Conservation (phyloP, 2,888 invertebrate genomes). For the Itoplectis maculator region DNA sequence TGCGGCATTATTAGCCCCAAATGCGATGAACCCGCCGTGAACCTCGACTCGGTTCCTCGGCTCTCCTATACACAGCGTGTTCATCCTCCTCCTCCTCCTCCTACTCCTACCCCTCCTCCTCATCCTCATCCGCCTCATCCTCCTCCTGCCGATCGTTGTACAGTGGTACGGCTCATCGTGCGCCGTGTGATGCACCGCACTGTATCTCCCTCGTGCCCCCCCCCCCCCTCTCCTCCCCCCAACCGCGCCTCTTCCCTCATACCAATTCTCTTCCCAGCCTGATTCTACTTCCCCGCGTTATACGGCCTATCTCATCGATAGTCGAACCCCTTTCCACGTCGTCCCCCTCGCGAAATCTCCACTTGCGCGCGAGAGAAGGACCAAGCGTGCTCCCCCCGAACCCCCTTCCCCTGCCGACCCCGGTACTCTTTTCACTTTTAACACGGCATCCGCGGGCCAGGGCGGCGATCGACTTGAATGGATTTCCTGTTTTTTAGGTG, state of each 20-base stretch:
- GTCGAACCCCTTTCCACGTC: constrained; percentile 40
- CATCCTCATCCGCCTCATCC: too few species aligned
- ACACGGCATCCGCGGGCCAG: neutral
- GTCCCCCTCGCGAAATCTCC: constrained; percentile 47
- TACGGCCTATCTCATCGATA: constrained; percentile 44
- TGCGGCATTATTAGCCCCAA: constrained; percentile 83
- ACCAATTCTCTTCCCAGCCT: constrained; percentile 24
- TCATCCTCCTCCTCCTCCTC: too few species aligned
- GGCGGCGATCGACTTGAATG: constrained; percentile 43
- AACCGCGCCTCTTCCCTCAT: neutral
- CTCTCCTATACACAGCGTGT: constrained; percentile 43
- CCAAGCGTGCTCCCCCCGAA: constrained; percentile 6
- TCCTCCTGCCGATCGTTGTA: constrained; percentile 57
- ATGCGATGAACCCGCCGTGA: constrained; percentile 81
- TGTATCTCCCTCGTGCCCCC: too few species aligned
- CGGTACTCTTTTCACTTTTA: constrained; percentile 50
- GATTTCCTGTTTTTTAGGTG: constrained; percentile 19
- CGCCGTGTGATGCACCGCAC: constrained; percentile 52
- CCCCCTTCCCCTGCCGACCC: too few species aligned
- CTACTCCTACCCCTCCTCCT: too few species aligned
- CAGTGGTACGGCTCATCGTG: constrained; percentile 35
- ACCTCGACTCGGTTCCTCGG: constrained; percentile 66
- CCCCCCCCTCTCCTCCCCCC: constrained; percentile 14
- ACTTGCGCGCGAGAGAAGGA: constrained; percentile 3
- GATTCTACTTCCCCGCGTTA: constrained; percentile 35